Evolutionary conservation across 37 sponge, comb jelly and placozoan species (phyloP), one percentile per base, ranked within the genome.

Genomic region (Ianthella basta): DNA sequence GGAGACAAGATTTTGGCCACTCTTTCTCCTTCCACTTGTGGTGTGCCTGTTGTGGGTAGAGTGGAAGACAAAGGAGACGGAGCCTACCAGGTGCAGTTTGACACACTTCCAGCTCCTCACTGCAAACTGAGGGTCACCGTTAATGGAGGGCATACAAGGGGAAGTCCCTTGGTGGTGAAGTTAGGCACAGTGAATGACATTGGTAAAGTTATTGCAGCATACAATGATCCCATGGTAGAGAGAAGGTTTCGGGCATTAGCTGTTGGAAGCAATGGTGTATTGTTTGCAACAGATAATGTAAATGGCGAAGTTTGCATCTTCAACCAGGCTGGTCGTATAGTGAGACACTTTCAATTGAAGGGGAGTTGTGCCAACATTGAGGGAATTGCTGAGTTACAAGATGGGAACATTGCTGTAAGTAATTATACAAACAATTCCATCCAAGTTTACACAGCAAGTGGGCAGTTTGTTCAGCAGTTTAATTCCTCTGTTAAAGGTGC

Each of bases 391-490:
- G n/a, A 20, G 20, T 14, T 34, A 3, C 20, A 2, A 6, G 37
- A 70, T 3, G 72, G 72, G 20, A 70, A 70, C 29, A 70, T 70
- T 21, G 33, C 33, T 34, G 37, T 70, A 2, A 70, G 72, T 70
- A 27, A 34, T 5, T 70, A 30, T 70, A n/a, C n/a, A n/a, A 33
- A 33, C 32, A 70, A 70, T 35, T 70, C 34, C 36, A 70, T 70
- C 36, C 1, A 27, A 35, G 37, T 70, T 6, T 70, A 70, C 72
- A 70, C 35, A 35, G 34, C 72, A 70, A 34, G 4, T 33, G 72
- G 72, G 2, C 32, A 70, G 72, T 21, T 70, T 34, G 37, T 70
- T 70, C n/a, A 34, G 33, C 10, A 34, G 72, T 70, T 70, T 70
- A 33, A 33, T n/a, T n/a, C n/a, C n/a, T n/a, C n/a, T n/a, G n/a